Conservation (phyloP, 2,888 invertebrate species). For the Lycocerus yunnanus region DNA sequence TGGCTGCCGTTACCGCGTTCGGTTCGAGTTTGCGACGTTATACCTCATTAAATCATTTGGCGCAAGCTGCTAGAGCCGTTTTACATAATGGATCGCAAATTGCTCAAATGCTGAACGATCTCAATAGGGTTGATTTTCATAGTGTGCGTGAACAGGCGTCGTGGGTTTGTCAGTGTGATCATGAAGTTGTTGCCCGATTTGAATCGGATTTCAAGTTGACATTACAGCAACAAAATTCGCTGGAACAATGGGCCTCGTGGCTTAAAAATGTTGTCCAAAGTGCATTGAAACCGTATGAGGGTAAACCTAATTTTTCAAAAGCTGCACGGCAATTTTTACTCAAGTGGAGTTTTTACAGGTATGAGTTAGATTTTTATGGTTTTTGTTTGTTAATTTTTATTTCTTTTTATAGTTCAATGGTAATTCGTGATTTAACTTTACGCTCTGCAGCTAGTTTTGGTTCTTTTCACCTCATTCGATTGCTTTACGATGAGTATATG, state of each 20-base stretch:
- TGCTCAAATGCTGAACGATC: slow-evolving; percentile 93
- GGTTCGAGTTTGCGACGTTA: slow-evolving; percentile 94
- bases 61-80: slow-evolving; percentile 91
- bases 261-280: slow-evolving; percentile 90
- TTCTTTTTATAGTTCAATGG: slow-evolving; percentile 79
- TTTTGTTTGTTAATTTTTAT: slow-evolving; percentile 1
- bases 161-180: slow-evolving; percentile 97
- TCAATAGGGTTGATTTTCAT: slow-evolving; percentile 97
- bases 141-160: slow-evolving; percentile 93
- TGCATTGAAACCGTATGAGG: slow-evolving; percentile 87
- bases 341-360: slow-evolving; percentile 98
- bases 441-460: slow-evolving; percentile 98
- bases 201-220: slow-evolving; percentile 94
- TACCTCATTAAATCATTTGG: slow-evolving; percentile 96
- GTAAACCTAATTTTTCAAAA: slow-evolving; percentile 79
- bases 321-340: slow-evolving; percentile 91
- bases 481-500: slow-evolving; percentile 99
- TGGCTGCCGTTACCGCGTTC: slow-evolving; percentile 85
- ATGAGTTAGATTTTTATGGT: slow-evolving; percentile 23
- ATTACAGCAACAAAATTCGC: slow-evolving; percentile 86
- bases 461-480: slow-evolving; percentile 95
- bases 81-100: slow-evolving; percentile 94
- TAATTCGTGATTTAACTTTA: slow-evolving; percentile 94
- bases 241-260: slow-evolving; percentile 99
- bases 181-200: slow-evolving; percentile 72